Evolutionary conservation across 2,888 invertebrate species (phyloP).

Genomic region (Heliconius aoede): DNA sequence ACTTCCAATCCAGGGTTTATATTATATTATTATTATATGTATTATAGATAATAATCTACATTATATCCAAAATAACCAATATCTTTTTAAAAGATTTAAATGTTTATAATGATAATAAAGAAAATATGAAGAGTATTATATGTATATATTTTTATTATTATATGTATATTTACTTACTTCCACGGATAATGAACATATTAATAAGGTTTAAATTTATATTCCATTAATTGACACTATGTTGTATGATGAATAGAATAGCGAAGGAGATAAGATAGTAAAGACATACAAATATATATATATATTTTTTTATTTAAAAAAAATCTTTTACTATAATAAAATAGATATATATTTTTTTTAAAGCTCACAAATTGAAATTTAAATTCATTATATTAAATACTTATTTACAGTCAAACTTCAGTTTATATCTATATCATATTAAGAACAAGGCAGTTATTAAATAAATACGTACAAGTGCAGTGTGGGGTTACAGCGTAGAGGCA

Average conservation of each 20-base stretch:
- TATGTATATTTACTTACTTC: not conserved
- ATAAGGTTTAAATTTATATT: no score
- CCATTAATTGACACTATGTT: no score
- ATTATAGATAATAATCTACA: no score
- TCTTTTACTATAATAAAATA: not conserved
- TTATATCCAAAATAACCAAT: no score
- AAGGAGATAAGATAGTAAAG: no score
- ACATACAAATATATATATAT: no score
- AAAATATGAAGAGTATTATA: not conserved
- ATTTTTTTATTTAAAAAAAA: no score
- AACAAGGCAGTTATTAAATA: conserved; percentile 47
- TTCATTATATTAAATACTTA: conserved; percentile 16
- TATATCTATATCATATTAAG: conserved; percentile 25
- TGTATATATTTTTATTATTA: not conserved
- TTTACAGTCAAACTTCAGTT: conserved; percentile 32
- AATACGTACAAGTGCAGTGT: conserved; percentile 49
- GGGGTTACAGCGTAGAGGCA: conserved; percentile 45
- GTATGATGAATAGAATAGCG: no score
- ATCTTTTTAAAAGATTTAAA: no score
- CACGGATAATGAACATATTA: no score
- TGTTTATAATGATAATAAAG: not conserved
- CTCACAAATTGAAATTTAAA: not conserved
- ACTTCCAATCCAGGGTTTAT: not conserved
- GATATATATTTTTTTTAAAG: not conserved
- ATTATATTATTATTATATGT: no score